Evolutionary conservation across 2,888 invertebrate genomes (phyloP).

Genomic region (Parnassius apollo): DNA sequence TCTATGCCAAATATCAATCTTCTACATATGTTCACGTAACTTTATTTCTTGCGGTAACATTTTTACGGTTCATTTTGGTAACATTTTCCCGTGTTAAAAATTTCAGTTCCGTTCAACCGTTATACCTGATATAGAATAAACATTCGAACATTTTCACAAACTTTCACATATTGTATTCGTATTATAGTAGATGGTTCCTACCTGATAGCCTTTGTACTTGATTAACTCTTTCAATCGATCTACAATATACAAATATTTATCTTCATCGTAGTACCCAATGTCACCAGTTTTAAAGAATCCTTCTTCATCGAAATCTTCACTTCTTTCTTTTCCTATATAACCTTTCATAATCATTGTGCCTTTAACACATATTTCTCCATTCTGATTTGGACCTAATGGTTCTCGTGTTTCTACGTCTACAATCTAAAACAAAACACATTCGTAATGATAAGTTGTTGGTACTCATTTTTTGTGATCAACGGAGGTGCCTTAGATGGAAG

Average conservation of each 20-base stretch:
- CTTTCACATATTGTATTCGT: no score
- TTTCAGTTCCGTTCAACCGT: no score
- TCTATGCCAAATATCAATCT: no score
- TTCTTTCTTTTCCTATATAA: constrained; percentile 82
- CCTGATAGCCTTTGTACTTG: constrained; percentile 87
- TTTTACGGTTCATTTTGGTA: no score
- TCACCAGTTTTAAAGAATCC: constrained; percentile 88
- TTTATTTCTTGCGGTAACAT: no score
- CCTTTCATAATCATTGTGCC: constrained; percentile 88
- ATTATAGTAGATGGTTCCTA: constrained; percentile 34
- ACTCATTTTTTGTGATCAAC: no score
- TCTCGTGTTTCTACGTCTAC: constrained; percentile 78
- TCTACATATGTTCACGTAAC: no score
- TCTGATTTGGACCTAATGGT: constrained; percentile 79
- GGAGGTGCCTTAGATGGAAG: no score
- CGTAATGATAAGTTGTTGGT: no score
- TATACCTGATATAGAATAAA: no score
- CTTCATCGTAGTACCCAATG: constrained; percentile 85
- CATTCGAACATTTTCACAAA: no score
- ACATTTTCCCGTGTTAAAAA: no score
- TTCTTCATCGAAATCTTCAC: constrained; percentile 84
- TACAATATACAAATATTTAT: constrained; percentile 85
- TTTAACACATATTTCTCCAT: constrained; percentile 88
- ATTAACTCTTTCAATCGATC: constrained; percentile 90
- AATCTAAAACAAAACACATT: constrained; percentile 36